phyloP scores from a whole-genome alignment of 2,113 vertebrate genomes.

The Myiagra hebetior region DNA sequence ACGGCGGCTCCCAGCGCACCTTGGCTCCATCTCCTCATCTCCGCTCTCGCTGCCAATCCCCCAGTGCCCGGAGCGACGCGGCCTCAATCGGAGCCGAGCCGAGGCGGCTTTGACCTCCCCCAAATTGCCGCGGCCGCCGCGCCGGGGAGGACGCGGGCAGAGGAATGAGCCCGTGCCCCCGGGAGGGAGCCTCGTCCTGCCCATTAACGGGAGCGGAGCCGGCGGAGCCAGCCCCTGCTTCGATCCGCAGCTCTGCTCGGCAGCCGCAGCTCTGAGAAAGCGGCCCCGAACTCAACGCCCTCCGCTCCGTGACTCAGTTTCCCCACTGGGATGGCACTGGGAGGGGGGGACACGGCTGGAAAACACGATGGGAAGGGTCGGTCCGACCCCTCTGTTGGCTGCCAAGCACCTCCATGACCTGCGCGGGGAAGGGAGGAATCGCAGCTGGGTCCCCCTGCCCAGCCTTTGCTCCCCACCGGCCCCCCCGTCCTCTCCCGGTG shows the following conservation, averaged over 20 bases:
- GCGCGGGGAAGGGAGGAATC: accelerated
- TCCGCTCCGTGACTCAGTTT: background rate
- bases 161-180: background rate
- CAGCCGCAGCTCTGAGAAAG: background rate
- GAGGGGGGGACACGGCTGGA: accelerated
- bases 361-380: accelerated
- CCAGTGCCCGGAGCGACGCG: background rate
- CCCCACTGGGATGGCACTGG: background rate
- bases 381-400: background rate
- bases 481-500: background rate
- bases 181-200: background rate
- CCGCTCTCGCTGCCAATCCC: background rate
- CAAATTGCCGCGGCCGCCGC: background rate
- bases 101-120: slow-evolving; percentile 42
- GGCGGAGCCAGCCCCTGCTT: background rate
- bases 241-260: background rate
- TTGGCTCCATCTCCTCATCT: background rate
- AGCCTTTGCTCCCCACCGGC: accelerated
- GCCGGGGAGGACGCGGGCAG: background rate
- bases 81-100: slow-evolving; percentile 35
- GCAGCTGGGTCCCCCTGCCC: background rate
- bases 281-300: accelerated
- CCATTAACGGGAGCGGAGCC: background rate
- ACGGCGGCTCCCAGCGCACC: accelerated
- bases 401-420: background rate